Percentiles rank a stretch among this genome's conserved stretches.
Conservation (phyloP, 2,113 vertebrate species). For the Ochotona curzoniae region DNA sequence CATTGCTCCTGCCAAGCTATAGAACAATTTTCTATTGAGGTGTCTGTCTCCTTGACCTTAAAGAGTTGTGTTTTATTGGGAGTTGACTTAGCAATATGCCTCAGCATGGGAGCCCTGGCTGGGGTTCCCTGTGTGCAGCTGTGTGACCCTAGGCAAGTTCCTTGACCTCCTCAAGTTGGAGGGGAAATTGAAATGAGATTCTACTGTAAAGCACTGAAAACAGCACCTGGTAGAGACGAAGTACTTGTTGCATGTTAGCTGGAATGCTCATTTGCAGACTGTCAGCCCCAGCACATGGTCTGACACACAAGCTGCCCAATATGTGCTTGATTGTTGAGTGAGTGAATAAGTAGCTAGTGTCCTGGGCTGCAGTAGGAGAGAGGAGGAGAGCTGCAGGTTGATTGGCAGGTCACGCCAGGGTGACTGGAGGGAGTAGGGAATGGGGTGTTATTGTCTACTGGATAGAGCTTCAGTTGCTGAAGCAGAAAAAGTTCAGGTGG, state of each 20-base stretch:
- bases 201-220: not conserved
- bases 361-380: not conserved
- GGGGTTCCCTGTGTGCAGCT: not conserved
- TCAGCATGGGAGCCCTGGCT: not conserved
- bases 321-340: not conserved
- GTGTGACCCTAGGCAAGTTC: not conserved
- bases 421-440: not conserved
- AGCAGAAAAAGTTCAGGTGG: not conserved
- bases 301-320: not conserved
- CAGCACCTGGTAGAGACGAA: not conserved
- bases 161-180: not conserved
- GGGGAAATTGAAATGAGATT: slow-evolving; percentile 39
- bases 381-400: not conserved
- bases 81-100: not conserved
- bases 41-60: not conserved
- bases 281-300: not conserved
- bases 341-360: not conserved
- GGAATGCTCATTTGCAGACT: not conserved
- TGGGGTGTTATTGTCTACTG: not conserved
- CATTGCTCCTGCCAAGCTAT: not conserved
- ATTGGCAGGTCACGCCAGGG: not conserved
- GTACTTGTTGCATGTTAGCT: not conserved
- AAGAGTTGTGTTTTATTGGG: slow-evolving; percentile 31
- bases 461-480: not conserved
- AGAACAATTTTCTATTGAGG: not conserved